phyloP scores from a whole-genome alignment of 2,888 invertebrate genomes.

The Vesta saturnalis region DNA sequence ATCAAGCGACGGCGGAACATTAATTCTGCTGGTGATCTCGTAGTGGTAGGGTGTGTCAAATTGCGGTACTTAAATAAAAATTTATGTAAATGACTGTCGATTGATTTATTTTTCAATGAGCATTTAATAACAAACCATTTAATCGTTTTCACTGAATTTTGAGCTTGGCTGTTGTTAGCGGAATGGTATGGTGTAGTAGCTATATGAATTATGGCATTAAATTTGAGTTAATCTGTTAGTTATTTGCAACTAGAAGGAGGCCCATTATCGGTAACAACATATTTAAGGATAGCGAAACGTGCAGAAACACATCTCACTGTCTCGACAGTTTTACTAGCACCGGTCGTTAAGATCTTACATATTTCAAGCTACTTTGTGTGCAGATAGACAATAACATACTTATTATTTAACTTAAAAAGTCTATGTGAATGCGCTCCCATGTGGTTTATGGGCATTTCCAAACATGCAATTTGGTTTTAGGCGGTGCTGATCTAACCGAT shows the following conservation, averaged over 20 bases:
- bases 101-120: not conserved
- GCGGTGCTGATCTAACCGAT: not conserved
- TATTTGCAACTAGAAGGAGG: not conserved
- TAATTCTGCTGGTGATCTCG: too few relatives aligned
- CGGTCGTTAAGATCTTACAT: not conserved
- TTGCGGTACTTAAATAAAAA: not conserved
- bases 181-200: not conserved
- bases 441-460: not conserved
- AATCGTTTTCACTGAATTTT: not conserved
- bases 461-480: not conserved
- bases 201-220: not conserved
- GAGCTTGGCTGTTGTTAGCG: not conserved
- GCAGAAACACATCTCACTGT: not conserved
- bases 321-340: not conserved
- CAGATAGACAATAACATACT: too few relatives aligned
- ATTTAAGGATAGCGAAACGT: not conserved
- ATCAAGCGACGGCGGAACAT: too few relatives aligned
- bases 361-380: too few relatives aligned
- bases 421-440: not conserved
- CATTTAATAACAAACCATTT: not conserved
- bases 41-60: not conserved
- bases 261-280: not conserved
- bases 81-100: not conserved
- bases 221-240: not conserved
- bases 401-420: not conserved